Evolutionary conservation across 2,113 vertebrate species (phyloP), one percentile per base, ranked within the genome.

Genomic region (Zosterops japonicus): DNA sequence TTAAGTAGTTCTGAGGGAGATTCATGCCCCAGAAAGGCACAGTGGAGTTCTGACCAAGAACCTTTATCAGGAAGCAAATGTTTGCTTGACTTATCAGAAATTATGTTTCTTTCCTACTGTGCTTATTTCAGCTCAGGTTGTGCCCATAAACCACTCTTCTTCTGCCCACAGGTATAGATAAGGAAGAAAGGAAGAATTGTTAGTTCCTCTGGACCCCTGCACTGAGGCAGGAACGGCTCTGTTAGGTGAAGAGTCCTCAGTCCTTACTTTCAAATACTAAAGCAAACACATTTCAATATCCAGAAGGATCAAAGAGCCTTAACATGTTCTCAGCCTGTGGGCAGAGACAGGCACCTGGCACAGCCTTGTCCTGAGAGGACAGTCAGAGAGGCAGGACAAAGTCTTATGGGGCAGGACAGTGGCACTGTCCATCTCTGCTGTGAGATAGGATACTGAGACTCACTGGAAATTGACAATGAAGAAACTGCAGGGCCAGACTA

Each of bases 371-470:
- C 41, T 6, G 6, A 20, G 8, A 11, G 4, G 12, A 33, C 9
- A 44, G 44, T 31, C 55, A 63, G 39, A 57, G 35, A 69, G 17
- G 16, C 36, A 69, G 31, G 33, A 81, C 0, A 0, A 75, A 75
- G 6, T 6, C 22, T 17, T 14, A 16, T 20, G 11, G 33, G 20
- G 3, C 24, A 57, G 12, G 57, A 41, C 2, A 25, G 44, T 70
- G 21, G 10, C 21, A 16, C 11, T 71, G 11, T 11, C 7, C 13
- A 17, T 39, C 35, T n/a, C n/a, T 39, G 4, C 29, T 18, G 4
- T 47, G 23, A 57, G 31, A 60, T 0, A 3, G 27, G 23, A 16
- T 25, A 23, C 13, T 0, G 0, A 16, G 6, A 49, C 8, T 72
- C 46, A 47, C 7, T 15, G 6, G 35, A 67, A 89, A n/a, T 4